Conservation (phyloP, 2,888 invertebrate genomes). For the Prosopocoilus inquinatus region DNA sequence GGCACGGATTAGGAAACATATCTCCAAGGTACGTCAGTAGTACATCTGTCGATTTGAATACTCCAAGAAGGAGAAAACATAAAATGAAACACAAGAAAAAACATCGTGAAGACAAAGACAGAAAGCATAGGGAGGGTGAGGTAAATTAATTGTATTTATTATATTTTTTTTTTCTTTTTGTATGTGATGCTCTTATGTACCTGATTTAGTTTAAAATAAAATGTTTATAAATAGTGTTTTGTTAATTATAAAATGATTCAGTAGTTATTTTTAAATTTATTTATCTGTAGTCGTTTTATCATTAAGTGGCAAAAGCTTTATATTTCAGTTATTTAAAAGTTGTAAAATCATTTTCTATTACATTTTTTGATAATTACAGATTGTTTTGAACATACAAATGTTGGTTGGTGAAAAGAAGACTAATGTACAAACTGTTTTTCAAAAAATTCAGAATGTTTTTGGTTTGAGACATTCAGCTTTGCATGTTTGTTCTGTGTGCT, state of each 20-base stretch:
- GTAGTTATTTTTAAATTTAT: constrained; percentile 2
- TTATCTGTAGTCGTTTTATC: background rate
- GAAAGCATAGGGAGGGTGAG: constrained; percentile 46
- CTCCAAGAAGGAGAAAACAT: constrained; percentile 50
- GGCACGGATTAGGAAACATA: constrained; percentile 58
- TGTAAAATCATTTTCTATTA: too few relatives aligned
- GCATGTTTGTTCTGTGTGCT: background rate
- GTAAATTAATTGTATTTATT: constrained; percentile 27
- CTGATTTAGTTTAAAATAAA: background rate
- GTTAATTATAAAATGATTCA: background rate
- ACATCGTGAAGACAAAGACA: constrained; percentile 60
- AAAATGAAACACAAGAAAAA: constrained; percentile 78
- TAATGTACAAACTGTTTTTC: background rate
- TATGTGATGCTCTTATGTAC: background rate
- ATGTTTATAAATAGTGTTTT: constrained; percentile 2
- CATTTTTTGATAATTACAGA: too few relatives aligned
- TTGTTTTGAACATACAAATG: too few relatives aligned
- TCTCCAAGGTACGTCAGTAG: constrained; percentile 54
- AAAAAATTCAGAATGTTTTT: background rate
- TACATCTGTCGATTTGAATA: constrained; percentile 40
- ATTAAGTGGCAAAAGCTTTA: too few relatives aligned
- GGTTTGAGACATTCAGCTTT: background rate
- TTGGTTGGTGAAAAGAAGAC: background rate
- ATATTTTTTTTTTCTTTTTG: background rate
- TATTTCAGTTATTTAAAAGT: too few relatives aligned